Conservation (phyloP, 30 jellyfish, hydroid and myxozoan species). For the Chironex yamaguchii region DNA sequence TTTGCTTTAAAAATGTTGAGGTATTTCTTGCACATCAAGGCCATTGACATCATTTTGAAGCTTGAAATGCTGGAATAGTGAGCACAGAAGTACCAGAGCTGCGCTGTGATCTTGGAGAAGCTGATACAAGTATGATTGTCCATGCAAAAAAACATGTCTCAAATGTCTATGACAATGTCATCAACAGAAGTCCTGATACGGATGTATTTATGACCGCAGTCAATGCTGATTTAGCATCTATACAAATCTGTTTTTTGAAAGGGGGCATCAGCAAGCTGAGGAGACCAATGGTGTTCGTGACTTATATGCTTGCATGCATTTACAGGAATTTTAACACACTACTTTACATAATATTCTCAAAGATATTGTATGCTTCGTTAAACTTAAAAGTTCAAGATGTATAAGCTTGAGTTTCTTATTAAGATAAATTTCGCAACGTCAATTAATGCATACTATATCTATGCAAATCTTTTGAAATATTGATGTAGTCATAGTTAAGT, state of each 20-base stretch:
- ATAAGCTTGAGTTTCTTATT: too few species aligned
- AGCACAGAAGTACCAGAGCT: conserved; percentile 46
- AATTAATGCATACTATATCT: too few species aligned
- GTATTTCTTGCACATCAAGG: conserved; percentile 50
- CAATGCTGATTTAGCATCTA: background rate
- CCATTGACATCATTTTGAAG: conserved; percentile 43
- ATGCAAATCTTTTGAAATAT: too few species aligned
- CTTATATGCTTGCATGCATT: conserved; percentile 78
- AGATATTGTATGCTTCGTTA: too few species aligned
- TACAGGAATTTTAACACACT: conserved; percentile 76
- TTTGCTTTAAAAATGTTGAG: conserved; percentile 25
- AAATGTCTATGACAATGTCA: conserved; percentile 30
- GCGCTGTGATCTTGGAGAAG: conserved; percentile 78
- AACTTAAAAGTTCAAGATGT: too few species aligned
- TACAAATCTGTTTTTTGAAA: conserved; percentile 41
- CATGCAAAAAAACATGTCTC: conserved; percentile 85
- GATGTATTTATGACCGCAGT: conserved; percentile 74
- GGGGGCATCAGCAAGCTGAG: too few species aligned
- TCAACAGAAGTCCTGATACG: conserved; percentile 71
- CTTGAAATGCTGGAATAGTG: conserved; percentile 23
- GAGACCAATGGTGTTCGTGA: conserved; percentile 52
- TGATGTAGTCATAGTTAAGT: too few species aligned
- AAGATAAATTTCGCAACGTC: too few species aligned
- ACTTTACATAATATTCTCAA: too few species aligned
- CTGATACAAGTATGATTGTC: conserved; percentile 68